Conservation (phyloP, 1,140 invertebrate species). For the Plectus sambesii region DNA sequence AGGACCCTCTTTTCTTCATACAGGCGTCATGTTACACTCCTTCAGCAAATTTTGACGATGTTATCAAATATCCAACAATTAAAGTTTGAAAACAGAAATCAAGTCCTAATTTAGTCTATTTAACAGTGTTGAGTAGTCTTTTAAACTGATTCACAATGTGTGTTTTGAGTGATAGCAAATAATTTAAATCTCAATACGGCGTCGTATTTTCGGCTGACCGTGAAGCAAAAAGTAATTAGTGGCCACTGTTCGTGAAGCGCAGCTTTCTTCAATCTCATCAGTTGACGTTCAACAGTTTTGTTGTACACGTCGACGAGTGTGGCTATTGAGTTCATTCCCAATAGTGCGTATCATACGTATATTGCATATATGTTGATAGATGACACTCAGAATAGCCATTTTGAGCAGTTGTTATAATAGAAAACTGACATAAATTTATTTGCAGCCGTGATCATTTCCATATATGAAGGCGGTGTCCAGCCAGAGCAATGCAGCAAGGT, state of each 20-base stretch:
- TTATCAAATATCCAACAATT: too few species aligned
- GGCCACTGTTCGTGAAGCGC: slow-evolving; percentile 7
- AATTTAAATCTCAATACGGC: not conserved
- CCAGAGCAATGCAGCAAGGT: slow-evolving; percentile 40
- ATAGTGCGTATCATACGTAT: too few species aligned
- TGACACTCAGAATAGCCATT: not conserved
- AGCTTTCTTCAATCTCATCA: slow-evolving; percentile 5
- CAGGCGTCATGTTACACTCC: too few species aligned
- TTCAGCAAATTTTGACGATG: too few species aligned
- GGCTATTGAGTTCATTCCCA: too few species aligned
- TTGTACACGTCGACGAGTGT: too few species aligned
- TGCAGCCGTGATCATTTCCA: slow-evolving; percentile 40
- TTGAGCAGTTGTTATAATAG: too few species aligned
- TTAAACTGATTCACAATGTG: not conserved
- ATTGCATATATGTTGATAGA: not conserved
- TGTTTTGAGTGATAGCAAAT: not conserved
- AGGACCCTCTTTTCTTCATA: too few species aligned
- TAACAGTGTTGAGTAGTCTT: not conserved
- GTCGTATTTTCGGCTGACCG: not conserved
- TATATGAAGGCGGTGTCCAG: slow-evolving; percentile 42
- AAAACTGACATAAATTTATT: slow-evolving; percentile 4
- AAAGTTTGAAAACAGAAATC: too few species aligned
- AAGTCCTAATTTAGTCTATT: too few species aligned
- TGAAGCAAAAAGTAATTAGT: slow-evolving; percentile 1
- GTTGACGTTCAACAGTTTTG: not conserved